Evolutionary conservation across 2,113 vertebrate genomes (phyloP).

Genomic region (Columba janthina): DNA sequence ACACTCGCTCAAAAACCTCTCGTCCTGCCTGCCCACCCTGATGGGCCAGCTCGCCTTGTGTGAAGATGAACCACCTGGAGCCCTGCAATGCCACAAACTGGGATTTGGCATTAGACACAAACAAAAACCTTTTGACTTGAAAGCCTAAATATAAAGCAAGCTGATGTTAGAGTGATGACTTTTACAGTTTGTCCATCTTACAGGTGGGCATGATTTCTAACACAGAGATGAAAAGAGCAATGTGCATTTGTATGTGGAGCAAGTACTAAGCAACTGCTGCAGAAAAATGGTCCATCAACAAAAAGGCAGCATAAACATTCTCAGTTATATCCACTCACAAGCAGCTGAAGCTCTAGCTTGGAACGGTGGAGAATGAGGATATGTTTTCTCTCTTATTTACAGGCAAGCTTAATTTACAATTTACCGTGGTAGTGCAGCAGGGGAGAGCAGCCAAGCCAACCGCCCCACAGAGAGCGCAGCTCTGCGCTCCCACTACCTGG

Average conservation of each 20-base stretch:
- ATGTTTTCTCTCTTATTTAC: background rate
- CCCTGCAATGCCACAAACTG: background rate
- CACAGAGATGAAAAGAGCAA: background rate
- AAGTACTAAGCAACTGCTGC: background rate
- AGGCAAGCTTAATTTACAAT: background rate
- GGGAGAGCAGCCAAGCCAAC: background rate
- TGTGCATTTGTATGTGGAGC: background rate
- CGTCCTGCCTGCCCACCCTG: background rate
- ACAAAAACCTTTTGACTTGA: background rate
- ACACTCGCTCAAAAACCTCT: background rate
- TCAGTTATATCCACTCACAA: background rate
- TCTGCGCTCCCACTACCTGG: rapidly evolving
- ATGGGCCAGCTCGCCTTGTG: background rate
- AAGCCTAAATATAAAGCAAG: background rate
- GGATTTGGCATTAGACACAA: background rate
- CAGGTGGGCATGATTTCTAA: background rate
- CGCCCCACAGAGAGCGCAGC: background rate
- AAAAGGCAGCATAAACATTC: background rate
- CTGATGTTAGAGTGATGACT: background rate
- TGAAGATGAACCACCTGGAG: background rate
- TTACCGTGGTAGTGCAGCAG: background rate
- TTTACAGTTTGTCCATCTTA: background rate
- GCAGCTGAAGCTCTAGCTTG: background rate
- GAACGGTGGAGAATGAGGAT: background rate
- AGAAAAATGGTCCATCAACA: background rate